These are phyloP conservation scores for Chlorospingus semifuscus DNA, from an alignment of 2,797 vertebrate genomes.

Conservation along the genomic window DNA sequence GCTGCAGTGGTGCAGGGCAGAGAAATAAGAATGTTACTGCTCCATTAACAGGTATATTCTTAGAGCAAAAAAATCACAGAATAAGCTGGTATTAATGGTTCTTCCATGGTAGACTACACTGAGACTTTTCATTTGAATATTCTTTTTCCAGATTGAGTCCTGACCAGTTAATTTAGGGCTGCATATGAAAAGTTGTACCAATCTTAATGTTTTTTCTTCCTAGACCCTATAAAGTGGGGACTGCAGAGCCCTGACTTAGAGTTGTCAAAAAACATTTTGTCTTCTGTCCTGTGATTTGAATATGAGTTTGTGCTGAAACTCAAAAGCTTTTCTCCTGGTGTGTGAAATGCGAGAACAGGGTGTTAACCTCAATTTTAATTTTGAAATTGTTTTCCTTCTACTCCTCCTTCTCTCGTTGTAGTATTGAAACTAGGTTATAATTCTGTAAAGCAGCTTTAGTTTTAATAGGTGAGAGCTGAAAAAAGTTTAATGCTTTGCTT, in stretches of 20 bases:
- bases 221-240: background rate
- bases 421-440: background rate
- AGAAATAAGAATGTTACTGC: background rate
- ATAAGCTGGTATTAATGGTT: background rate
- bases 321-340: background rate
- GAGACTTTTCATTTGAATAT: background rate
- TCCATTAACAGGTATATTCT: background rate
- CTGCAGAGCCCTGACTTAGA: background rate
- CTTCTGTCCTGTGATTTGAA: background rate
- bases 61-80: background rate
- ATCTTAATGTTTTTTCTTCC: background rate
- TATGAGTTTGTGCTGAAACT: background rate
- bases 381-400: background rate
- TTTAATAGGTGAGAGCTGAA: constrained; percentile 24
- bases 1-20: background rate
- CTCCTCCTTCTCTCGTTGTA: background rate
- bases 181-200: background rate
- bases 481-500: background rate
- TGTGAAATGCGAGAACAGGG: background rate
- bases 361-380: background rate
- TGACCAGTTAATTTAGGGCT: background rate
- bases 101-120: background rate
- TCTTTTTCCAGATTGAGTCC: background rate
- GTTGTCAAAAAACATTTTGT: background rate
- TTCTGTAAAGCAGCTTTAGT: constrained; percentile 34